Conservation (phyloP, 2,888 invertebrate species). For the Leptodirus hochenwartii region DNA sequence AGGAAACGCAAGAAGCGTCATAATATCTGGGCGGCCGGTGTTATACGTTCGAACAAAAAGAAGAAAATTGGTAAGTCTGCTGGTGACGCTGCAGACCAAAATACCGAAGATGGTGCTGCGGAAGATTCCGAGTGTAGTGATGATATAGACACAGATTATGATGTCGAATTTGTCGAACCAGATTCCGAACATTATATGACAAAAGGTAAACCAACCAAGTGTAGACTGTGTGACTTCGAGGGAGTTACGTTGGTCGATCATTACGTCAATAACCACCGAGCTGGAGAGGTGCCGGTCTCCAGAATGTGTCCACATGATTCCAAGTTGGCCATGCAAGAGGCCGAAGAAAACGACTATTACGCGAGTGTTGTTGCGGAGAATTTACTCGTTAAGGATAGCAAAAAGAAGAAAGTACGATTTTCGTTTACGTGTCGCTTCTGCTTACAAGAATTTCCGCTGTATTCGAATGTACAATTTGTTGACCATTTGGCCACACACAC, state of each 20-base stretch:
- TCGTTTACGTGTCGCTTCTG: constrained; percentile 24
- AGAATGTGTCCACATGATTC: constrained; percentile 35
- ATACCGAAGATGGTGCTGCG: constrained; percentile 7
- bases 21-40: constrained; percentile 15
- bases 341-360: constrained; percentile 17
- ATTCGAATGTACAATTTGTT: constrained; percentile 32
- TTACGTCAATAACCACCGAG: constrained; percentile 43
- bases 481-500: constrained; percentile 62
- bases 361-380: constrained; percentile 12
- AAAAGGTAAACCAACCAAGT: constrained; percentile 19
- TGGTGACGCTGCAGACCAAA: constrained; percentile 6
- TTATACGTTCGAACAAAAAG: constrained; percentile 25
- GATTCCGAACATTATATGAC: constrained; percentile 30
- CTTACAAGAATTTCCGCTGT: constrained; percentile 13
- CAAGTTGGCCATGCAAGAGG: constrained; percentile 34
- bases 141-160: constrained; percentile 1
- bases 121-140: constrained; percentile 1
- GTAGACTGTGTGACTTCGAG: constrained; percentile 39
- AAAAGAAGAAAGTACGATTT: constrained; percentile 2
- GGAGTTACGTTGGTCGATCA: constrained; percentile 46
- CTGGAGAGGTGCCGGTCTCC: constrained; percentile 44
- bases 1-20: constrained; percentile 3
- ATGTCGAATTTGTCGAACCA: constrained; percentile 11
- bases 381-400: constrained; percentile 9
- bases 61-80: constrained; percentile 12